These are phyloP conservation scores for Oreochromis grahami DNA, from an alignment of 2,797 vertebrate species.

Conservation along the genomic window DNA sequence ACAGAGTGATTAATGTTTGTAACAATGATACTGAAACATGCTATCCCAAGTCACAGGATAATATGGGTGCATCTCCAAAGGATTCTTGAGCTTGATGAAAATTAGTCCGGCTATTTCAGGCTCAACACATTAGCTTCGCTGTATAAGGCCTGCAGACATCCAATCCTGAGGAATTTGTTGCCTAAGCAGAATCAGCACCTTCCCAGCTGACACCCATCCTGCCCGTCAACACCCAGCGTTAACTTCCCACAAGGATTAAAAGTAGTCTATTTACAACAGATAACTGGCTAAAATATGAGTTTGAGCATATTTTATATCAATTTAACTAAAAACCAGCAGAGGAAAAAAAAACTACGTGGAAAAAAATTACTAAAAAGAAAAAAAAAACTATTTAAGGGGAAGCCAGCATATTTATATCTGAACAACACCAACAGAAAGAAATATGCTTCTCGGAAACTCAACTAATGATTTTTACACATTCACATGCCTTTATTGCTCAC, in stretches of 20 bases:
- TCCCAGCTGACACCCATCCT: conserved; percentile 31
- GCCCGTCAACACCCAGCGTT: not conserved
- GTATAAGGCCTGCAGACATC: conserved; percentile 72
- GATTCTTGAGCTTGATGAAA: conserved; percentile 27
- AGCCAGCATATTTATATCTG: not conserved
- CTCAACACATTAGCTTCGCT: conserved; percentile 64
- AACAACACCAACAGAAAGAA: not conserved
- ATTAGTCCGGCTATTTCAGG: conserved; percentile 70
- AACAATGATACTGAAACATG: not conserved
- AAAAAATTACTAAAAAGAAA: not conserved
- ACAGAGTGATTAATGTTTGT: not conserved
- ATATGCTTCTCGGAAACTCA: not conserved
- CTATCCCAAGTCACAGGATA: not conserved
- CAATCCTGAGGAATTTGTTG: conserved; percentile 73
- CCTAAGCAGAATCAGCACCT: conserved; percentile 64
- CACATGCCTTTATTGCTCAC: not conserved
- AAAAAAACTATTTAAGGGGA: not conserved
- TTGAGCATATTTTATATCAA: not conserved
- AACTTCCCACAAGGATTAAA: not conserved
- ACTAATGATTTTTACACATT: not conserved
- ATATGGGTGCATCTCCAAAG: not conserved
- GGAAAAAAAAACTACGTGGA: not conserved
- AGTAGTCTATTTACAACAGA: not conserved
- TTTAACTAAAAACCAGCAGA: not conserved
- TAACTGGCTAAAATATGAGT: not conserved